phyloP scores from a whole-genome alignment of 2,888 invertebrate genomes.

The Clistopyga incitator region DNA sequence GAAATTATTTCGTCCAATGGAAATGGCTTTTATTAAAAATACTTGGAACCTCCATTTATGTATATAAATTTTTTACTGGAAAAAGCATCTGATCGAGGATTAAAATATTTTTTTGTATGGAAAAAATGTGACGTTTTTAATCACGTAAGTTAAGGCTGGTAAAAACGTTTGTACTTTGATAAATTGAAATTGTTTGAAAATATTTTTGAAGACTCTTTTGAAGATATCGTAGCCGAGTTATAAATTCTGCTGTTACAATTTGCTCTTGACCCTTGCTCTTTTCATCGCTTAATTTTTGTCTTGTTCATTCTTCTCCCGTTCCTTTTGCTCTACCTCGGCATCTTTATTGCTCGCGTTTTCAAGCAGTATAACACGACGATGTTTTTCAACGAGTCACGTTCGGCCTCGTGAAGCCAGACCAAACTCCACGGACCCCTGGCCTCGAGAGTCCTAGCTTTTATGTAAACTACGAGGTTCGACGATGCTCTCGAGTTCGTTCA shows the following conservation, averaged over 20 bases:
- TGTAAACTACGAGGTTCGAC: constrained; percentile 45
- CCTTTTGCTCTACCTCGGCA: background rate
- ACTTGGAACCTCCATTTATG: no score
- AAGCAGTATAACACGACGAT: constrained; percentile 39
- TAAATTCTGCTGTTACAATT: constrained; percentile 24
- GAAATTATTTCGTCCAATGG: no score
- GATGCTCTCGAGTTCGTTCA: constrained; percentile 14
- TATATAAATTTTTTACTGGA: no score
- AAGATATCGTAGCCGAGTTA: background rate
- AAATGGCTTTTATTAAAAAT: no score
- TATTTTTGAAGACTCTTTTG: background rate
- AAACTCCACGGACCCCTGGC: constrained; percentile 42
- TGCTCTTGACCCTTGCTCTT: constrained; percentile 52
- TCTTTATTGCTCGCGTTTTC: constrained; percentile 50
- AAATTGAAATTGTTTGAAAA: no score
- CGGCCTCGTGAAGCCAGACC: constrained; percentile 54
- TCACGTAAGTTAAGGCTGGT: no score
- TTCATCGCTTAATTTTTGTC: constrained; percentile 12
- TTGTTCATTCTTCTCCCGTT: constrained; percentile 3
- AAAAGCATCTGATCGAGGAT: no score
- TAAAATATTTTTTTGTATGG: no score
- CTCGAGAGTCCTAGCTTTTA: constrained; percentile 51
- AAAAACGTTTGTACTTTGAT: no score
- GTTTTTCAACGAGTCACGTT: constrained; percentile 66
- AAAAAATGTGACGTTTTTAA: no score